Evolutionary conservation across 23 tunicate species (phyloP).

Genomic region (Aplidium turbinatum): DNA sequence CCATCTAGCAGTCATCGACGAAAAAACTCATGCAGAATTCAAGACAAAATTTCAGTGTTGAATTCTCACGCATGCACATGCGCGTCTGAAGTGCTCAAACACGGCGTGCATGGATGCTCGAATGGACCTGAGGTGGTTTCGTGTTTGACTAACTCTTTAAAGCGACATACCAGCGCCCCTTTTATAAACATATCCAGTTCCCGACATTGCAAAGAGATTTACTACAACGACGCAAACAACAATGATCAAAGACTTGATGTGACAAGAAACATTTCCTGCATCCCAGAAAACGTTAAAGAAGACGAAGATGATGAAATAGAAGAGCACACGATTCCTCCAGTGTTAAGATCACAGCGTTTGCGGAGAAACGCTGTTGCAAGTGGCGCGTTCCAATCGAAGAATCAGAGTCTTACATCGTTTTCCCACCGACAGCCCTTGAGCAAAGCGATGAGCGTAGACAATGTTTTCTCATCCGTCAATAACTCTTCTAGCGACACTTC

Average conservation of each 20-base stretch:
- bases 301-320: slow-evolving; percentile 19
- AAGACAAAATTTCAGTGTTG: slow-evolving; percentile 31
- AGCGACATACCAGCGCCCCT: not conserved
- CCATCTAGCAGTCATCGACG: slow-evolving; percentile 45
- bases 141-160: slow-evolving; percentile 11
- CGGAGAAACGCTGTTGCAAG: slow-evolving; percentile 37
- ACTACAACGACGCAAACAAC: slow-evolving; percentile 17
- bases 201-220: slow-evolving; percentile 23
- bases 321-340: slow-evolving; percentile 1
- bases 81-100: slow-evolving; percentile 18
- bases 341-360: too few species aligned
- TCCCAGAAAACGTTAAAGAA: slow-evolving; percentile 48
- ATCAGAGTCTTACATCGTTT: not conserved
- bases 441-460: slow-evolving; percentile 56
- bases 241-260: not conserved
- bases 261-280: slow-evolving; percentile 25
- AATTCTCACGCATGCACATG: slow-evolving; percentile 1
- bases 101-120: slow-evolving; percentile 7
- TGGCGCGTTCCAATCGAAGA: slow-evolving; percentile 13
- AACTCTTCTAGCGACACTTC: slow-evolving; percentile 7
- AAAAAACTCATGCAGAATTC: slow-evolving; percentile 24
- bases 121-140: not conserved
- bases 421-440: slow-evolving; percentile 21
- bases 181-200: not conserved
- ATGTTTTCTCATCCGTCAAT: slow-evolving; percentile 11